A percentile compares a stretch with the other conserved stretches of the same genome.
These are phyloP conservation scores for Hydrophis major DNA, from an alignment of 2,797 vertebrate species.

Conservation along the genomic window DNA sequence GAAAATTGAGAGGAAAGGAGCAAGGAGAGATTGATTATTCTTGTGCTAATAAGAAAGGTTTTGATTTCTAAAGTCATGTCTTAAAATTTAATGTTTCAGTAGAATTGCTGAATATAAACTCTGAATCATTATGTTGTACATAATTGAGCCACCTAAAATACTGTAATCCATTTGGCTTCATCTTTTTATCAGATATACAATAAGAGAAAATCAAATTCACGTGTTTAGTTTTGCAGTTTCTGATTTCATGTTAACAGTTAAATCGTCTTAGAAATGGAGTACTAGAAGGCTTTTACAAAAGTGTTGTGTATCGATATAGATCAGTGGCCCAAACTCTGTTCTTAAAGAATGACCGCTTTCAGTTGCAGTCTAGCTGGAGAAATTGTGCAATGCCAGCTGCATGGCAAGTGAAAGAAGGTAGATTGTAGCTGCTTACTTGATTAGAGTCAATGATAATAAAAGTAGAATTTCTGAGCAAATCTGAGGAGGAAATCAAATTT, in stretches of 20 bases:
- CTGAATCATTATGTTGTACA: not conserved
- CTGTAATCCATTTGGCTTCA: not conserved
- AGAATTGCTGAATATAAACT: not conserved
- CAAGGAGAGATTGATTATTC: not conserved
- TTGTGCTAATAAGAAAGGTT: not conserved
- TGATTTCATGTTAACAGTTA: not conserved
- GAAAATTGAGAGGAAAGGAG: not conserved
- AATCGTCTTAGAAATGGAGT: not conserved
- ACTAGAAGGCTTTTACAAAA: constrained; percentile 52
- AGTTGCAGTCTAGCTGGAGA: constrained; percentile 50
- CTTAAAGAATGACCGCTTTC: constrained; percentile 61
- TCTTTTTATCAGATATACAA: not conserved
- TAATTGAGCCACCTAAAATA: not conserved
- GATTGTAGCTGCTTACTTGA: constrained; percentile 28
- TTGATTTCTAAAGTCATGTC: not conserved
- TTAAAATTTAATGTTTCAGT: not conserved
- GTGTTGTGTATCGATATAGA: constrained; percentile 44
- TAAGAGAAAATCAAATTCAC: not conserved
- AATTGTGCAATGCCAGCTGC: constrained; percentile 59
- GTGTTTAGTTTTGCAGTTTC: not conserved
- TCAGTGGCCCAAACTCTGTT: constrained; percentile 22
- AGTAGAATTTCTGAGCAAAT: not conserved
- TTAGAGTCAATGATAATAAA: not conserved
- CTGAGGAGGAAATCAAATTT: not conserved
- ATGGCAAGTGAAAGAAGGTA: constrained; percentile 45